Evolutionary conservation across 1,140 invertebrate genomes (phyloP).

Genomic region (Lordiphosa clarofinis): DNA sequence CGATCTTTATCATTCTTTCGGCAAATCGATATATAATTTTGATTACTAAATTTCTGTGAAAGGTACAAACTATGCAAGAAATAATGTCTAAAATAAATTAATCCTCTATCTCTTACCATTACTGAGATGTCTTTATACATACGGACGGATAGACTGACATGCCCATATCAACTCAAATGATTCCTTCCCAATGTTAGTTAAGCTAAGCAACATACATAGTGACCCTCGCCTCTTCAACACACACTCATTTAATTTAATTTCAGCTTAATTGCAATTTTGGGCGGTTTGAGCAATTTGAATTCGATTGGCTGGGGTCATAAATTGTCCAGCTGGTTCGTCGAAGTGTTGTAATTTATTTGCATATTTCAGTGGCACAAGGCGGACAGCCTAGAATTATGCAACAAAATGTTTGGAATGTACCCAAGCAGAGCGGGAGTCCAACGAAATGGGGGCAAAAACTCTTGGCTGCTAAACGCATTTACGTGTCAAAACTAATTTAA

Average conservation of each 20-base stretch:
- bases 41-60: no score
- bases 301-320: conserved; percentile 27
- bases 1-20: no score
- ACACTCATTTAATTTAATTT: conserved; percentile 50
- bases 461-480: conserved; percentile 62
- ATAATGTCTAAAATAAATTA: no score
- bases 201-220: conserved; percentile 6
- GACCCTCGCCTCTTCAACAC: neutral
- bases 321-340: conserved; percentile 34
- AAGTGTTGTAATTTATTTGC: conserved; percentile 57
- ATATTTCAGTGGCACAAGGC: conserved; percentile 40
- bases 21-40: no score
- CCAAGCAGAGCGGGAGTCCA: neutral
- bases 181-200: no score
- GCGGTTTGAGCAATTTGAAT: conserved; percentile 8
- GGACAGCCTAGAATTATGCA: conserved; percentile 67
- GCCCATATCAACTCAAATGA: no score
- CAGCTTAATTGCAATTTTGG: conserved; percentile 63
- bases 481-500: conserved; percentile 75
- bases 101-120: no score
- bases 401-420: conserved; percentile 60
- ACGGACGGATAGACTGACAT: no score
- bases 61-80: no score
- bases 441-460: conserved; percentile 22
- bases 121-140: no score